These are phyloP conservation scores for Drosophila rubida DNA, from an alignment of 2,888 invertebrate genomes.

Conservation along the genomic window DNA sequence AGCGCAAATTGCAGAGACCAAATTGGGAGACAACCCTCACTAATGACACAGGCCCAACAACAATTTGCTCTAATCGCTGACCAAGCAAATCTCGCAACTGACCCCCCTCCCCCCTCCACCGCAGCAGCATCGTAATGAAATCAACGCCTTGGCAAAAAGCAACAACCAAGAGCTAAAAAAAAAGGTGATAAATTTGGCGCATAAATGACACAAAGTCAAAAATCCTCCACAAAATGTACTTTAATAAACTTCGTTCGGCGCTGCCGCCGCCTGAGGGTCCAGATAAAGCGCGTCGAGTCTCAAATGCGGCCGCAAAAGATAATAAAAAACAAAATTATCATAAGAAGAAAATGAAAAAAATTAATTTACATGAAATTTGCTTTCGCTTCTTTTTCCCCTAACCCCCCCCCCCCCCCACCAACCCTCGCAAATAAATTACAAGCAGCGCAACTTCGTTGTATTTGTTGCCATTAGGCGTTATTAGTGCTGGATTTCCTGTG, in stretches of 20 bases:
- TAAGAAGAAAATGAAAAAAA: conserved; percentile 62
- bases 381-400: conserved; percentile 33
- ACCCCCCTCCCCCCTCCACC: background rate
- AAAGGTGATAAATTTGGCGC: conserved; percentile 67
- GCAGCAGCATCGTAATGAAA: conserved; percentile 42
- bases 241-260: conserved; percentile 54
- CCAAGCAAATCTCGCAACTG: conserved; percentile 38
- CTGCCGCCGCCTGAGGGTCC: background rate
- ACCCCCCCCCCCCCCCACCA: too few species aligned
- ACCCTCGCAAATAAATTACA: conserved; percentile 60
- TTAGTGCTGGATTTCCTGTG: conserved; percentile 58
- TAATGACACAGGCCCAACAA: conserved; percentile 52
- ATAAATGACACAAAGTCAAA: conserved; percentile 67
- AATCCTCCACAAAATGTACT: conserved; percentile 61
- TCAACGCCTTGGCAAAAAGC: conserved; percentile 42
- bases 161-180: conserved; percentile 24
- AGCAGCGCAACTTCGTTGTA: too few species aligned
- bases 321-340: conserved; percentile 62
- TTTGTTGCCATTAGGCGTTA: conserved; percentile 49
- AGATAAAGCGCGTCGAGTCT: conserved; percentile 25
- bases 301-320: conserved; percentile 46
- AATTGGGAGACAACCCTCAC: conserved; percentile 19
- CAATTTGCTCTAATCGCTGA: conserved; percentile 53
- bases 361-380: conserved; percentile 72
- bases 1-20: conserved; percentile 26